Evolutionary conservation across 2,113 vertebrate genomes (phyloP), one percentile per base, ranked within the genome.

Genomic region (Oncorhynchus mykiss): DNA sequence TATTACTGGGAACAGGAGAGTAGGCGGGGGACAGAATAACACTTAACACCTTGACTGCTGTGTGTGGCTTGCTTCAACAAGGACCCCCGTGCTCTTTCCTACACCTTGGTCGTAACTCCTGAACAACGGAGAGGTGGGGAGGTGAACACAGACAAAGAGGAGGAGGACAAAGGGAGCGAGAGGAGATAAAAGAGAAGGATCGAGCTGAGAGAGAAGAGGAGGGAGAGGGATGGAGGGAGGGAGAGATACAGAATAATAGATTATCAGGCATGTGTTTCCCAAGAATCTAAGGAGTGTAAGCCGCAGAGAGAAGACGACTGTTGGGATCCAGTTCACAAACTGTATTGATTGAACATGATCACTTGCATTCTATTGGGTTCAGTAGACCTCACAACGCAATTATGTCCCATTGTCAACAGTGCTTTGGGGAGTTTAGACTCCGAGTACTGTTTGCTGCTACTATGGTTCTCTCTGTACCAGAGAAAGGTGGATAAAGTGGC

Each of bases 301-400:
- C 65, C 1, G 5, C 81, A 27, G 65, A 79, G 51, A 49, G 29
- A 31, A 51, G 48, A 31, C 81, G 74, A 70, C 69, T 69, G 73
- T 39, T 9, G 34, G 34, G 34, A 9, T 39, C 34, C 34, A 39
- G 34, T 39, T 39, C 9, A 80, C 76, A 84, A 78, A 78, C 76
- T 29, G 57, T 25, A 27, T 77, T 73, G 82, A 82, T 79, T 90
- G 82, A 87, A 84, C 82, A 84, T 73, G 3, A 71, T 71, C 72
- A 71, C 79, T 77, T 77, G 9, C 39, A 78, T 75, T 65, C 78
- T 65, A 78, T 78, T 31, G 72, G 77, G 72, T 80, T 66, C 65
- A 4, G 75, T 39, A 20, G 29, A 12, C 71, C 27, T 60, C n/a
- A 22, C 20, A 62, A 45, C 39, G 70, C 78, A 81, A 85, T 87